Evolutionary conservation across 2,113 vertebrate species (phyloP).

Genomic region (Bucco capensis): DNA sequence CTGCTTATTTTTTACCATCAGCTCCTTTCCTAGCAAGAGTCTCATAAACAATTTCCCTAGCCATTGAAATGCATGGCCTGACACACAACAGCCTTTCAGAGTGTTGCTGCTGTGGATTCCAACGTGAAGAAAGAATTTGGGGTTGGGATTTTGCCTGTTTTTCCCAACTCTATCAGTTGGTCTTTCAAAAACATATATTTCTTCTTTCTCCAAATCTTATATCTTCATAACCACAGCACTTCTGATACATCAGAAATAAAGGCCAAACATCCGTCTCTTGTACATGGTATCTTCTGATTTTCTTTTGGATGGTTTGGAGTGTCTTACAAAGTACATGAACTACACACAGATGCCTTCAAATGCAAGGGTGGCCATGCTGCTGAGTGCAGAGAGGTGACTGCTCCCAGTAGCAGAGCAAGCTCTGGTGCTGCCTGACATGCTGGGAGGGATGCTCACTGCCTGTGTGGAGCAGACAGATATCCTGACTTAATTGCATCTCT

Average conservation of each 20-base stretch:
- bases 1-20: neutral
- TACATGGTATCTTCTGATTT: neutral
- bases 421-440: fast-evolving
- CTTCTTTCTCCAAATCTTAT: neutral
- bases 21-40: neutral
- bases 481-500: neutral
- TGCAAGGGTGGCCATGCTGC: neutral
- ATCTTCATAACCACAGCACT: neutral
- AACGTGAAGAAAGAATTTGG: neutral
- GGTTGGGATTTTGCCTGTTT: neutral
- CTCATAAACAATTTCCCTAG: neutral
- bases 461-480: neutral
- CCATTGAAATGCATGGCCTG: neutral
- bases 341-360: neutral
- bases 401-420: neutral
- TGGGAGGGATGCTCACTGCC: neutral
- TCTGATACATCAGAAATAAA: neutral
- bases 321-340: neutral
- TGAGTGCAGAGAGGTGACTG: neutral
- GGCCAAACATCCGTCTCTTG: neutral
- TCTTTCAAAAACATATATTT: neutral
- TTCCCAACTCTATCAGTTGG: neutral
- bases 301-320: neutral
- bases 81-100: neutral
- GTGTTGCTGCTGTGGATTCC: neutral